phyloP scores from a whole-genome alignment of 1,140 invertebrate species.

The Zaprionus africanus region DNA sequence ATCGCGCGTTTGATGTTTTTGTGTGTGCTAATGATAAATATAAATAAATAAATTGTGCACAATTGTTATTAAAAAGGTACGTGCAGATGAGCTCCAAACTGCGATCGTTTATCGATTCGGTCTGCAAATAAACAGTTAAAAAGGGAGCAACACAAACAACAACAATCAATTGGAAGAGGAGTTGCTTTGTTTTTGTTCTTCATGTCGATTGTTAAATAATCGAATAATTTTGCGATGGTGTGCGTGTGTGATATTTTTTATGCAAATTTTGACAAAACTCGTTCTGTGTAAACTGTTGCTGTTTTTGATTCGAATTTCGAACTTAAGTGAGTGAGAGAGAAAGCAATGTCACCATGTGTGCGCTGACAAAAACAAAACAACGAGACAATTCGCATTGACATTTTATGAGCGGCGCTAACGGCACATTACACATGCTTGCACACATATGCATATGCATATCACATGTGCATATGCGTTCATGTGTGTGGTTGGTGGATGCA shows the following conservation, averaged over 20 bases:
- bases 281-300: conserved; percentile 50
- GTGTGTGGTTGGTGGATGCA: background rate
- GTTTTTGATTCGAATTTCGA: conserved; percentile 14
- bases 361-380: conserved; percentile 34
- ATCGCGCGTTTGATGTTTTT: conserved; percentile 20
- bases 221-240: conserved; percentile 18
- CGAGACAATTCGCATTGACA: conserved; percentile 64
- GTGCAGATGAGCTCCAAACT: background rate
- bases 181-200: conserved; percentile 45
- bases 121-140: conserved; percentile 14
- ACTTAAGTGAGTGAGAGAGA: conserved; percentile 24
- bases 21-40: conserved; percentile 18
- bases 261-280: conserved; percentile 71
- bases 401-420: conserved; percentile 81
- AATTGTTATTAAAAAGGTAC: conserved; percentile 38
- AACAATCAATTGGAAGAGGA: conserved; percentile 13
- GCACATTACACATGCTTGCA: conserved; percentile 45
- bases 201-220: conserved; percentile 54
- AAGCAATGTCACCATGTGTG: conserved; percentile 53
- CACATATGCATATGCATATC: conserved; percentile 19
- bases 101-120: background rate
- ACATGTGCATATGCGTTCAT: conserved; percentile 5
- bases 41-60: background rate
- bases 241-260: conserved; percentile 47
- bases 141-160: background rate